Evolutionary conservation across 2,797 vertebrate genomes (phyloP).

Genomic region (Odontamblyopus rebecca): DNA sequence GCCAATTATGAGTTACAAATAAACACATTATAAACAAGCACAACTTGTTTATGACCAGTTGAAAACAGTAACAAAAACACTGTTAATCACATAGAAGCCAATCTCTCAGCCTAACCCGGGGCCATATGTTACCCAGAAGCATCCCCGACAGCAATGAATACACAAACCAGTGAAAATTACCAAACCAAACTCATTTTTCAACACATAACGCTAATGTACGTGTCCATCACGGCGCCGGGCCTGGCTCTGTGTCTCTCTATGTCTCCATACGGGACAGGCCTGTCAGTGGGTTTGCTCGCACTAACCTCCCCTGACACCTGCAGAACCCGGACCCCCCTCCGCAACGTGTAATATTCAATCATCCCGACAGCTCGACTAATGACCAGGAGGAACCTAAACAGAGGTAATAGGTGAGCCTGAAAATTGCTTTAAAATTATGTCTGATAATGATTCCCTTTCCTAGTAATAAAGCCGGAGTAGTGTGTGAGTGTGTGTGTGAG

Average conservation of each 20-base stretch:
- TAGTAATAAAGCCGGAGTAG: slow-evolving; percentile 71
- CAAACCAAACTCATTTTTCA: slow-evolving; percentile 71
- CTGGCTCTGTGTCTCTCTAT: slow-evolving; percentile 28
- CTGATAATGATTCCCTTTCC: slow-evolving; percentile 78
- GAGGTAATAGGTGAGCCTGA: slow-evolving; percentile 81
- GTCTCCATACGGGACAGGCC: slow-evolving; percentile 42
- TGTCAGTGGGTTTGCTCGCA: slow-evolving; percentile 73
- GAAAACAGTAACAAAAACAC: no score
- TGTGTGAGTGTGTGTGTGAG: slow-evolving; percentile 48
- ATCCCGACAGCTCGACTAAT: slow-evolving; percentile 84
- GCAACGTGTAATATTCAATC: slow-evolving; percentile 81
- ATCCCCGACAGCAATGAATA: slow-evolving; percentile 37
- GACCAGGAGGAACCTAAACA: slow-evolving; percentile 84
- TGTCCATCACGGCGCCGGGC: slow-evolving; percentile 46
- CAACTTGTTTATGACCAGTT: no score
- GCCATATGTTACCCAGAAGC: slow-evolving; percentile 28
- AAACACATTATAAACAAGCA: no score
- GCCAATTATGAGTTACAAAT: no score
- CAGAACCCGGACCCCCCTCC: slow-evolving; percentile 74
- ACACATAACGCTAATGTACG: slow-evolving; percentile 47
- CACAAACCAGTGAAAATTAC: slow-evolving; percentile 59
- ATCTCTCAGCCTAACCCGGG: slow-evolving; percentile 14
- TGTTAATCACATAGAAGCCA: not conserved
- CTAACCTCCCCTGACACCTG: slow-evolving; percentile 77
- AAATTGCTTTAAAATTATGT: slow-evolving; percentile 85